Evolutionary conservation across 2,113 vertebrate species (phyloP), one percentile per base, ranked within the genome.

Genomic region (Malurus elegans): DNA sequence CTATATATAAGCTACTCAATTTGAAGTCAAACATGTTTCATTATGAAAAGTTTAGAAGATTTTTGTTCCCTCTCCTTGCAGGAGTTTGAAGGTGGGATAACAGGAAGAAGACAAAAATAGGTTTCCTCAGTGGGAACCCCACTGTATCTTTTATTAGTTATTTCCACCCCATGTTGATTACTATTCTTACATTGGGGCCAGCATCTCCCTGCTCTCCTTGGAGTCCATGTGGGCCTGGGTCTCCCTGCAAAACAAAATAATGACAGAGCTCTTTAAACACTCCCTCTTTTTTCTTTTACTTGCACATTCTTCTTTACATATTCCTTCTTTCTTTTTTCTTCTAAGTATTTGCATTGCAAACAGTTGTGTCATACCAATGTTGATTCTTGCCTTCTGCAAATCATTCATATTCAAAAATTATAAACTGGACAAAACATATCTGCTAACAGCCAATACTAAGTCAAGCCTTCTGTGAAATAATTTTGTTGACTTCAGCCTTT

Each of bases 161-260:
- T 32, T 61, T 76, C 24, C 19, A 78, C 5, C 8, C 45, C 65
- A 12, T 29, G 73, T 6, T 29, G 42, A 57, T 45, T 75, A 24
- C 2, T 56, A 6, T 17, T 91, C 96, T 90, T 97, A 97, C 97
- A 91, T 40, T 62, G 66, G 62, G 42, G 21, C 98, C 97, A 12
- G 60, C 57, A 79, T 60, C 57, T 60, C 97, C 97, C 6, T 42
- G 21, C 32, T 88, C 82, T 44, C 97, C 97, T 58, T 36, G 86
- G 15, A 45, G 32, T 42, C 97, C 97, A 19, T 28, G 48, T 3
- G 73, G 80, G 90, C 95, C 91, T 34, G 80, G 73, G 18, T 82
- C 60, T 70, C 97, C 97, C 98, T 98, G 90, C 34, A 96, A 95
- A 95, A 86, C 13, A 93, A 92, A 84, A 74, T 34, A 57, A 95